Evolutionary conservation across 2,113 vertebrate genomes (phyloP).

Genomic region (Platichthys flesus): DNA sequence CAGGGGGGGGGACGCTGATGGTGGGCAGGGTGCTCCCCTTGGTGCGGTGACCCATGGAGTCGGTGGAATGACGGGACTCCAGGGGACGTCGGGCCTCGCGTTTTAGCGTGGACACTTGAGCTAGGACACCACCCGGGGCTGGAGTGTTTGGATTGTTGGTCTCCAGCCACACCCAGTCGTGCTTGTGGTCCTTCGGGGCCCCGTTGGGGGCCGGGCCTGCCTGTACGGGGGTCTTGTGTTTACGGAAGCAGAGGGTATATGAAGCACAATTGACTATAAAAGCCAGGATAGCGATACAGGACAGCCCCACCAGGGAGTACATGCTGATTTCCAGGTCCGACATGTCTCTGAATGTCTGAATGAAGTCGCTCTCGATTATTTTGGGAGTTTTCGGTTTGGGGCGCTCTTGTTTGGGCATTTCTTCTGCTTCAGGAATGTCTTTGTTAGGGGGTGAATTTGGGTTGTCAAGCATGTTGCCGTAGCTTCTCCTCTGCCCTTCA

Average conservation of each 20-base stretch:
- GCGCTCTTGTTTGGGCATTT: not conserved
- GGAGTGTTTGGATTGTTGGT: conserved; percentile 71
- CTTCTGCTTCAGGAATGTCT: conserved; percentile 68
- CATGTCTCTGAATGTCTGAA: conserved; percentile 81
- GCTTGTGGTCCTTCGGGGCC: conserved; percentile 86
- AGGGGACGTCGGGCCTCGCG: conserved; percentile 60
- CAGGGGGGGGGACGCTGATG: conserved; percentile 33
- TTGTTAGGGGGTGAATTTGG: conserved; percentile 80
- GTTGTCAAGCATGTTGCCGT: conserved; percentile 81
- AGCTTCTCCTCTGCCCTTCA: conserved; percentile 53
- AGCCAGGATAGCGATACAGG: conserved; percentile 90
- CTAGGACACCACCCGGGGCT: conserved; percentile 63
- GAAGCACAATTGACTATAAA: conserved; percentile 91
- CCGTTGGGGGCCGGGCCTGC: conserved; percentile 75
- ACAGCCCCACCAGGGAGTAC: conserved; percentile 90
- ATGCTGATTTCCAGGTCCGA: conserved; percentile 92
- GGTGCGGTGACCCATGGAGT: conserved; percentile 46
- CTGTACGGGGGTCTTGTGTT: conserved; percentile 86
- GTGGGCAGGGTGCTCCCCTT: conserved; percentile 52
- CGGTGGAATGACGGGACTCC: conserved; percentile 54
- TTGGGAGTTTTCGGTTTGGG: conserved; percentile 70
- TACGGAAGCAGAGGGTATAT: conserved; percentile 86
- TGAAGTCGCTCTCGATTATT: conserved; percentile 79
- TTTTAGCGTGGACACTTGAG: conserved; percentile 80
- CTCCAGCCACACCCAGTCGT: conserved; percentile 92